These are phyloP conservation scores for Macroglossus sobrinus DNA, from an alignment of 2,113 vertebrate species.

Conservation along the genomic window DNA sequence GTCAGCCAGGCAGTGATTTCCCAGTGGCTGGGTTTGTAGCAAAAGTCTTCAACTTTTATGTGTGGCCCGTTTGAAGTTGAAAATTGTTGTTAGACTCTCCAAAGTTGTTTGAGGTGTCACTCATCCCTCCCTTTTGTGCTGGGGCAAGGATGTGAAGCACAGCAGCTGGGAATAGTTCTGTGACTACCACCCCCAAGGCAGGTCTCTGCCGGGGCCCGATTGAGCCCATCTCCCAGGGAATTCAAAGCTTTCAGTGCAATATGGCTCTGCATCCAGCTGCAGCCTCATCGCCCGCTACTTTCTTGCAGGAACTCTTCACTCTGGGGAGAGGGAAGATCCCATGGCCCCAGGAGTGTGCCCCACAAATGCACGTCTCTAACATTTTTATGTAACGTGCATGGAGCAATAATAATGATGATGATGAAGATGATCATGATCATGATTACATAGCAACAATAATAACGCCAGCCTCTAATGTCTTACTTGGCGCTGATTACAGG, in stretches of 20 bases:
- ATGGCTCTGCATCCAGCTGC: background rate
- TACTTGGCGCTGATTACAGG: background rate
- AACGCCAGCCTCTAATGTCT: background rate
- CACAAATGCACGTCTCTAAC: background rate
- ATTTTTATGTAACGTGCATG: background rate
- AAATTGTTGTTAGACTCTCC: conserved; percentile 89
- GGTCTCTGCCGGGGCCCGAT: conserved; percentile 79
- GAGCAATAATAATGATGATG: background rate
- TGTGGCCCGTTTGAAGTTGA: conserved; percentile 87
- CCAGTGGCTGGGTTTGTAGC: conserved; percentile 86
- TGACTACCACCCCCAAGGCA: conserved; percentile 82
- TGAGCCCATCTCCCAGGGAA: conserved; percentile 81
- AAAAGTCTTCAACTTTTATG: conserved; percentile 90
- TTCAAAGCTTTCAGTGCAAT: conserved; percentile 78
- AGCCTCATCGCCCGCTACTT: background rate
- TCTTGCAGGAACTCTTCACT: conserved; percentile 4
- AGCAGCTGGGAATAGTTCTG: conserved; percentile 75
- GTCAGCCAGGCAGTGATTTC: conserved; percentile 88
- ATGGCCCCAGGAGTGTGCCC: background rate
- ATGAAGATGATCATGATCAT: background rate
- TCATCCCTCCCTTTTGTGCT: conserved; percentile 83
- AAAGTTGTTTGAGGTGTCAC: conserved; percentile 89
- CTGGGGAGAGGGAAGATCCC: background rate
- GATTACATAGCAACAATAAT: too few relatives aligned
- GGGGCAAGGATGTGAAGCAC: conserved; percentile 78